These are phyloP conservation scores for Drosophila parabipectinata DNA, from an alignment of 1,140 invertebrate species.

Conservation along the genomic window DNA sequence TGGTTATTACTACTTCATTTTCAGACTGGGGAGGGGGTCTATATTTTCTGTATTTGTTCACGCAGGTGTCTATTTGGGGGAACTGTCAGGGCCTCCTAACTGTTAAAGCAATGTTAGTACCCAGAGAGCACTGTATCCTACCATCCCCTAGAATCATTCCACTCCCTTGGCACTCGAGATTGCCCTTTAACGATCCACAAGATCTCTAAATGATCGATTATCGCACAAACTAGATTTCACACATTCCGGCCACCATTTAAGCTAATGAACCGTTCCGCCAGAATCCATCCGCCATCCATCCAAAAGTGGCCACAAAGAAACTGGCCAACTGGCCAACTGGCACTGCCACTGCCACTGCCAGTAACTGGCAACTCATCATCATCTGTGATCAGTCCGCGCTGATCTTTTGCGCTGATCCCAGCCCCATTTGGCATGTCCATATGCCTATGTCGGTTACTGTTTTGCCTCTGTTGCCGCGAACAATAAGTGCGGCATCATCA, in stretches of 20 bases:
- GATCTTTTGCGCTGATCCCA: constrained; percentile 33
- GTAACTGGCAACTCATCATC: constrained; percentile 61
- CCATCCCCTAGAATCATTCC: not conserved
- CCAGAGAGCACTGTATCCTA: no score
- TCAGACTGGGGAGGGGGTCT: no score
- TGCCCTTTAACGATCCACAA: not conserved
- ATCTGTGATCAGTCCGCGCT: constrained; percentile 33
- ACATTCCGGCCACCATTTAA: constrained; percentile 72
- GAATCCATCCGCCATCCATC: not conserved
- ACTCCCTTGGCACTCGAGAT: no score
- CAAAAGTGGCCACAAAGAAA: constrained; percentile 1
- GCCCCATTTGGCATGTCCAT: constrained; percentile 46
- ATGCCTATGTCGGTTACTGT: constrained; percentile 42
- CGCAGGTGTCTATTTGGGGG: constrained; percentile 26
- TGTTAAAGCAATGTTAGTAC: not conserved
- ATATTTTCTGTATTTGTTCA: not conserved
- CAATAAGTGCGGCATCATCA: constrained; percentile 50
- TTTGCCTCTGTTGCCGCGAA: not conserved
- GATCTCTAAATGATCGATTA: constrained; percentile 72
- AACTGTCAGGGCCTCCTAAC: not conserved
- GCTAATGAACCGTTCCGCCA: constrained; percentile 66
- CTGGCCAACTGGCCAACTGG: not conserved
- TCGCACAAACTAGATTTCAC: constrained; percentile 60
- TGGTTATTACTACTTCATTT: not conserved
- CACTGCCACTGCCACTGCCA: constrained; percentile 1